These are phyloP conservation scores for Calliopum simillimum DNA, from an alignment of 2,888 invertebrate species.

Conservation along the genomic window DNA sequence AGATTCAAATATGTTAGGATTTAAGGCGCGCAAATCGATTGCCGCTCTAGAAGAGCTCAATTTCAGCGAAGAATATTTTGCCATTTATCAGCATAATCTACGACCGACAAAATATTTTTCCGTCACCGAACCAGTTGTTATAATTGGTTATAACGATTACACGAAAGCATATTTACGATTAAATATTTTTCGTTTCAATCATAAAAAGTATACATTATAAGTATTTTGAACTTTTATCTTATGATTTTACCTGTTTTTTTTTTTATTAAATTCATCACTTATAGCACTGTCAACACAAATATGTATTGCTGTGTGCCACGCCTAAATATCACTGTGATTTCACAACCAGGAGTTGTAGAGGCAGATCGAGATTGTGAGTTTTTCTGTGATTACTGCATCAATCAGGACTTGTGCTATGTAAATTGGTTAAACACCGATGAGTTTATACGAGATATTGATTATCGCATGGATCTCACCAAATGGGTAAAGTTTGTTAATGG, in stretches of 20 bases:
- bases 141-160: conserved; percentile 55
- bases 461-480: conserved; percentile 55
- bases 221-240: background rate
- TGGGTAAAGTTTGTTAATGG: conserved; percentile 55
- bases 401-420: conserved; percentile 47
- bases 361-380: conserved; percentile 52
- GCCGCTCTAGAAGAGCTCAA: conserved; percentile 37
- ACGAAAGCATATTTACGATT: conserved; percentile 55
- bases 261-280: conserved; percentile 23
- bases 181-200: conserved; percentile 47
- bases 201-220: background rate
- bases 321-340: conserved; percentile 54
- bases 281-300: conserved; percentile 37
- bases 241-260: background rate
- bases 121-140: conserved; percentile 47
- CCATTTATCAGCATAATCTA: conserved; percentile 51
- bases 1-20: background rate
- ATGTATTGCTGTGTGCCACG: conserved; percentile 50
- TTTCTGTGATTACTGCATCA: conserved; percentile 45
- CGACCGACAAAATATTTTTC: conserved; percentile 47
- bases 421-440: conserved; percentile 45
- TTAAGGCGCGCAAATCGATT: background rate
- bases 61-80: conserved; percentile 45
- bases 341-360: conserved; percentile 51
- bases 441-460: conserved; percentile 51